These are phyloP conservation scores for Struthidea cinerea DNA, from an alignment of 2,113 vertebrate genomes.

Conservation along the genomic window DNA sequence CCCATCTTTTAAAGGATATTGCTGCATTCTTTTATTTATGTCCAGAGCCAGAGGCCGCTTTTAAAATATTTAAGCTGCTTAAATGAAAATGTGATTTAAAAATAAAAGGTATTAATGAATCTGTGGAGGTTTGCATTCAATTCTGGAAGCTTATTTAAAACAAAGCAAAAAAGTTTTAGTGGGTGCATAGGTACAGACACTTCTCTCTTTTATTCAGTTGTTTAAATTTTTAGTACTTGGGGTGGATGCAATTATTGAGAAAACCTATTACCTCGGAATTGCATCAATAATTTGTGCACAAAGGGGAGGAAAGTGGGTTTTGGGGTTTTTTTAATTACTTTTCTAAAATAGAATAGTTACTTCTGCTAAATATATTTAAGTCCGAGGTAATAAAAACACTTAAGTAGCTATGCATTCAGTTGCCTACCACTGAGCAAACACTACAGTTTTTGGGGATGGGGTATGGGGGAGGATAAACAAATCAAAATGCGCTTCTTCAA, in stretches of 20 bases:
- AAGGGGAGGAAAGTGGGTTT: neutral
- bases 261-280: neutral
- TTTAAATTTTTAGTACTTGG: neutral
- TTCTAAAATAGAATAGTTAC: neutral
- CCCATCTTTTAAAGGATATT: conserved; percentile 36
- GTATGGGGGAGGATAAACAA: neutral
- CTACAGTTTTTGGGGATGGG: neutral
- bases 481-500: neutral
- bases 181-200: neutral
- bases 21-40: conserved; percentile 37
- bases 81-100: conserved; percentile 42
- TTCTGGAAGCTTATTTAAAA: neutral
- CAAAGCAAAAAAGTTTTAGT: neutral
- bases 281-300: neutral
- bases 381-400: neutral
- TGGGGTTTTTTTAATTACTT: neutral
- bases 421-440: neutral
- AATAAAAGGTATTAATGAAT: conserved; percentile 36
- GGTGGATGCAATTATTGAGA: neutral
- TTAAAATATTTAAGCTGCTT: conserved; percentile 63
- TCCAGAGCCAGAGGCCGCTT: neutral
- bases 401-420: neutral
- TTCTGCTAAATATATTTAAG: neutral
- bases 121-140: neutral
- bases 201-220: neutral